phyloP scores from a whole-genome alignment of 2,888 invertebrate genomes.

The Ptychoptera contaminata region DNA sequence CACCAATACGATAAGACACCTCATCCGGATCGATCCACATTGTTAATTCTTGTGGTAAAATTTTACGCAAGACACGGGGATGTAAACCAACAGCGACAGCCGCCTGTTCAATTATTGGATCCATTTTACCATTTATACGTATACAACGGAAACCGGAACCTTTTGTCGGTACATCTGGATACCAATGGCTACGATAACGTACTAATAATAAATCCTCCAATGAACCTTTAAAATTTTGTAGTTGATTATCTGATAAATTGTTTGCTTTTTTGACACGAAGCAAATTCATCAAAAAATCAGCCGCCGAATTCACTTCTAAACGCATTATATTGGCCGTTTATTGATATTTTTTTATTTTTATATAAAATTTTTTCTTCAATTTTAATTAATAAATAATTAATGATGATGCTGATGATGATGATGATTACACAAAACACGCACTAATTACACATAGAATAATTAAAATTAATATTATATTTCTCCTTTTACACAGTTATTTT shows the following conservation, averaged over 20 bases:
- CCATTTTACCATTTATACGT: constrained; percentile 54
- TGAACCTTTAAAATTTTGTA: constrained; percentile 32
- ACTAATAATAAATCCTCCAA: constrained; percentile 30
- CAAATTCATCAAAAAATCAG: constrained; percentile 34
- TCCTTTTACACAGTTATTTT: too few relatives aligned
- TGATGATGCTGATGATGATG: too few relatives aligned
- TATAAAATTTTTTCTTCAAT: neutral
- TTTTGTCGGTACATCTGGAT: constrained; percentile 49
- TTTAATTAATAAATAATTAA: too few relatives aligned
- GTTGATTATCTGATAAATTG: constrained; percentile 17
- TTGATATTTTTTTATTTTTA: neutral
- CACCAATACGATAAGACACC: constrained; percentile 49
- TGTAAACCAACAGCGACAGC: constrained; percentile 45
- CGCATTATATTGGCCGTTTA: constrained; percentile 2
- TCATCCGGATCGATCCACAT: constrained; percentile 64
- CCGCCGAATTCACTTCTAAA: constrained; percentile 34
- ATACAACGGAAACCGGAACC: constrained; percentile 58
- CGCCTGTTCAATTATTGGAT: constrained; percentile 47
- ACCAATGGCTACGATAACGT: constrained; percentile 53
- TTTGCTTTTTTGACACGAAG: constrained; percentile 24
- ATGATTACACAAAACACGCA: too few relatives aligned
- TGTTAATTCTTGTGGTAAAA: constrained; percentile 51
- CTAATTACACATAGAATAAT: too few relatives aligned
- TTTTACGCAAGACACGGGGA: constrained; percentile 36
- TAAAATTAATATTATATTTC: too few relatives aligned